phyloP scores from a whole-genome alignment of 2,888 invertebrate species.

The Melangyna quadrimaculata region DNA sequence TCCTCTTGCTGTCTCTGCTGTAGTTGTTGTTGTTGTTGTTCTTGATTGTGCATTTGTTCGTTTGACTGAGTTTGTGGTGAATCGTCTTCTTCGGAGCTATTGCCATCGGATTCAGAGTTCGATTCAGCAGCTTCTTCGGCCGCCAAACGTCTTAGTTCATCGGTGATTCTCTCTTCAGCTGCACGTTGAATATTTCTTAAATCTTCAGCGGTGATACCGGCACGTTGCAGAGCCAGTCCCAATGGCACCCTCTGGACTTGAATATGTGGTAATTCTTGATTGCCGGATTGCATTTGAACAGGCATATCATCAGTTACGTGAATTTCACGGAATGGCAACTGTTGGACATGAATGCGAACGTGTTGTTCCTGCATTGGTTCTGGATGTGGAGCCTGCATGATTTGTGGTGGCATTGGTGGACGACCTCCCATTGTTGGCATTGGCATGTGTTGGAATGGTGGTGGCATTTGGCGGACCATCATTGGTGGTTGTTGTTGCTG shows the following conservation, averaged over 20 bases:
- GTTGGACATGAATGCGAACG: constrained; percentile 81
- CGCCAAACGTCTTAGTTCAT: constrained; percentile 79
- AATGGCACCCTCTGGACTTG: constrained; percentile 80
- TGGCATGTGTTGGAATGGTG: constrained; percentile 80
- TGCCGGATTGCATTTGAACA: constrained; percentile 77
- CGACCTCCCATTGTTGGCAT: constrained; percentile 76
- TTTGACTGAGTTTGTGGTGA: constrained; percentile 72
- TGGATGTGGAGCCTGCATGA: constrained; percentile 81
- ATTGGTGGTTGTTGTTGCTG: constrained; percentile 76
- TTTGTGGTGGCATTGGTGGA: constrained; percentile 79
- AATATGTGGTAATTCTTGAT: constrained; percentile 76
- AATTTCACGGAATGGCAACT: constrained; percentile 81
- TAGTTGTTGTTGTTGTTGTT: constrained; percentile 78
- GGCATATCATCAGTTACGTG: constrained; percentile 79
- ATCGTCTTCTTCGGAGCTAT: constrained; percentile 76
- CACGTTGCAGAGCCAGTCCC: constrained; percentile 79
- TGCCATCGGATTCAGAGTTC: constrained; percentile 74
- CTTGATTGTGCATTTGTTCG: constrained; percentile 73
- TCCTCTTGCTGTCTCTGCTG: constrained; percentile 76
- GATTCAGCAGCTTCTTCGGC: constrained; percentile 77
- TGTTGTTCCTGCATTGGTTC: constrained; percentile 78
- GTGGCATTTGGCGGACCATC: constrained; percentile 79
- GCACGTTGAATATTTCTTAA: constrained; percentile 80
- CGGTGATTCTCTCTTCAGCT: constrained; percentile 80
- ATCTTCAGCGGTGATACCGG: constrained; percentile 81